These are phyloP conservation scores for Prenolepis imparis DNA, from an alignment of 2,888 invertebrate genomes.

Conservation along the genomic window DNA sequence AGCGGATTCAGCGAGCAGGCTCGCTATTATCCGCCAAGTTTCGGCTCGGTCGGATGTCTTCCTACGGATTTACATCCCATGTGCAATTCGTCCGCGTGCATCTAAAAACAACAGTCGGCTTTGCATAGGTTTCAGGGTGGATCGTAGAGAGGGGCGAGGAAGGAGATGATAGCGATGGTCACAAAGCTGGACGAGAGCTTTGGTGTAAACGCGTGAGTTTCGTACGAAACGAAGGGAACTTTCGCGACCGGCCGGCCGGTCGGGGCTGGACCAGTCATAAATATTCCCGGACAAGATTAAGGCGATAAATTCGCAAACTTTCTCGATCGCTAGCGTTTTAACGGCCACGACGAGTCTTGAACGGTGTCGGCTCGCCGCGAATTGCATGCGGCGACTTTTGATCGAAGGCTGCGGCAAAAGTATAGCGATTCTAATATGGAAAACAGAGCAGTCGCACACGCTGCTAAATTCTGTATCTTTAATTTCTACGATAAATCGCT, in stretches of 20 bases:
- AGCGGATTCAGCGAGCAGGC: conserved; percentile 14
- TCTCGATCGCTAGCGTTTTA: conserved; percentile 75
- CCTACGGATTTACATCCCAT: conserved; percentile 26
- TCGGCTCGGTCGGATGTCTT: background rate
- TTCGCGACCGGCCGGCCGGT: conserved; percentile 44
- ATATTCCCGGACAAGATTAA: conserved; percentile 77
- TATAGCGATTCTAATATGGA: background rate
- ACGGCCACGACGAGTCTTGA: conserved; percentile 63
- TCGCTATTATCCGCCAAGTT: conserved; percentile 35
- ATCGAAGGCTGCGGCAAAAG: conserved; percentile 9
- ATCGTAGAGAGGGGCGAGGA: background rate
- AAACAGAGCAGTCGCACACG: background rate
- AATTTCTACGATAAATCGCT: background rate
- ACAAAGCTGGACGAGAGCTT: conserved; percentile 43
- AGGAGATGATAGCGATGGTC: conserved; percentile 6
- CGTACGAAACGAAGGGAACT: conserved; percentile 68
- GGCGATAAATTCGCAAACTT: conserved; percentile 77
- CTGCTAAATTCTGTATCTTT: background rate
- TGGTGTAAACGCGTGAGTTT: conserved; percentile 46
- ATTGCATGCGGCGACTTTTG: conserved; percentile 15
- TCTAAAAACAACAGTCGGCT: conserved; percentile 35
- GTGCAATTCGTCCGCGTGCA: conserved; percentile 18
- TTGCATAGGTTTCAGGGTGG: background rate
- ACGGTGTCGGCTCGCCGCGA: conserved; percentile 13
- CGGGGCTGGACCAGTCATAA: conserved; percentile 68